These are phyloP conservation scores for Gymnogyps californianus DNA, from an alignment of 2,113 vertebrate genomes.

Conservation along the genomic window DNA sequence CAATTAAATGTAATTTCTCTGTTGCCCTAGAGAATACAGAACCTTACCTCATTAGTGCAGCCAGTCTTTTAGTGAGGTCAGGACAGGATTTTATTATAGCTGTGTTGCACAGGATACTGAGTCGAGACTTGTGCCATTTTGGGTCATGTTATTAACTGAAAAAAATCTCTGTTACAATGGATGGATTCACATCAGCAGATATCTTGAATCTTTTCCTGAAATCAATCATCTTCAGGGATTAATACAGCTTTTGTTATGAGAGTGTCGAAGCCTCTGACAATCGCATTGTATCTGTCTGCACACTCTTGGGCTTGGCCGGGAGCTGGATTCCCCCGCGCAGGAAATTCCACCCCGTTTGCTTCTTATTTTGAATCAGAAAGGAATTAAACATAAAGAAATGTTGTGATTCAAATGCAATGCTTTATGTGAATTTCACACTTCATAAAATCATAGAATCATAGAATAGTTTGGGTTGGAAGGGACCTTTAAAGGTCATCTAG, in stretches of 20 bases:
- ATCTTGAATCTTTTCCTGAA: background rate
- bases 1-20: background rate
- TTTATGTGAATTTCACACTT: background rate
- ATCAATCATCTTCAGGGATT: background rate
- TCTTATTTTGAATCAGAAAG: background rate
- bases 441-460: background rate
- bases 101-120: background rate
- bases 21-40: background rate
- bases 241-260: background rate
- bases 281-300: background rate
- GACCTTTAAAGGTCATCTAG: background rate
- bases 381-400: background rate
- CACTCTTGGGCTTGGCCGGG: background rate
- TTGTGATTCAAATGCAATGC: background rate
- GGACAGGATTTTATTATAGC: background rate
- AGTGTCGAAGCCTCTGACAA: background rate
- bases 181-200: background rate
- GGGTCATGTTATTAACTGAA: background rate
- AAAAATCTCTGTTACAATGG: background rate
- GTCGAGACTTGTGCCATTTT: background rate
- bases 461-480: background rate
- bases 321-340: background rate
- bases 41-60: background rate
- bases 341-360: background rate
- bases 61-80: background rate